These are phyloP conservation scores for Caenorhabditis sp. DNA, from an alignment of 2,888 invertebrate species.

Conservation along the genomic window DNA sequence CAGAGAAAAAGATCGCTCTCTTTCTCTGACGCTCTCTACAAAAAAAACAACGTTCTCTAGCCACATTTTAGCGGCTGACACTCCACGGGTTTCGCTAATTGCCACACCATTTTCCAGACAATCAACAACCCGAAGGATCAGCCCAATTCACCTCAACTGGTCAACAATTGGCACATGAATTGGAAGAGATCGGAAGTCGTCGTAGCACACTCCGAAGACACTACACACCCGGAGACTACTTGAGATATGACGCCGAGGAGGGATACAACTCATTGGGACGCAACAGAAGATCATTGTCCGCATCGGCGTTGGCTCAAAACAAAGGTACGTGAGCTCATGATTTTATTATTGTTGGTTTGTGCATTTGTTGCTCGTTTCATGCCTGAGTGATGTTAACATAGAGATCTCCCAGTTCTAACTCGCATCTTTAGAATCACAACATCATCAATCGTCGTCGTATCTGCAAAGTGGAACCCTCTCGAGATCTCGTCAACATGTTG, in stretches of 20 bases:
- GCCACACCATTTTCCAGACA: slow-evolving; percentile 64
- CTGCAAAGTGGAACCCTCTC: slow-evolving; percentile 35
- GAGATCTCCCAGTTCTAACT: neutral
- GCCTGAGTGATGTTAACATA: neutral
- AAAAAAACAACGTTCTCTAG: too few species aligned
- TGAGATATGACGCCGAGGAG: slow-evolving; percentile 69
- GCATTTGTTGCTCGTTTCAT: neutral
- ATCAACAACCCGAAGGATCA: slow-evolving; percentile 68
- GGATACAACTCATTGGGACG: slow-evolving; percentile 67
- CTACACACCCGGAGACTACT: slow-evolving; percentile 71
- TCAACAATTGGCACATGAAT: slow-evolving; percentile 68
- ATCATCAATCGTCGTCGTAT: slow-evolving; percentile 34
- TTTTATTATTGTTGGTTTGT: neutral
- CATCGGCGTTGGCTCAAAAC: slow-evolving; percentile 64
- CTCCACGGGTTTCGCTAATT: too few species aligned
- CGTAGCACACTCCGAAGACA: slow-evolving; percentile 69
- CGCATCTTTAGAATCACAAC: slow-evolving; percentile 25
- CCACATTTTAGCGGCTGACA: too few species aligned
- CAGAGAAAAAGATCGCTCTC: too few species aligned
- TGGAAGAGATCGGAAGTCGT: slow-evolving; percentile 67
- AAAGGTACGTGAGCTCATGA: slow-evolving; percentile 66
- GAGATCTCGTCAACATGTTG: slow-evolving; percentile 58
- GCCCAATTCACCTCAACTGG: slow-evolving; percentile 58
- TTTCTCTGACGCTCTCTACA: too few species aligned
- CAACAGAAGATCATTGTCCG: slow-evolving; percentile 67